Evolutionary conservation across 2,797 vertebrate species (phyloP).

Genomic region (Zenarchopterus dispar): DNA sequence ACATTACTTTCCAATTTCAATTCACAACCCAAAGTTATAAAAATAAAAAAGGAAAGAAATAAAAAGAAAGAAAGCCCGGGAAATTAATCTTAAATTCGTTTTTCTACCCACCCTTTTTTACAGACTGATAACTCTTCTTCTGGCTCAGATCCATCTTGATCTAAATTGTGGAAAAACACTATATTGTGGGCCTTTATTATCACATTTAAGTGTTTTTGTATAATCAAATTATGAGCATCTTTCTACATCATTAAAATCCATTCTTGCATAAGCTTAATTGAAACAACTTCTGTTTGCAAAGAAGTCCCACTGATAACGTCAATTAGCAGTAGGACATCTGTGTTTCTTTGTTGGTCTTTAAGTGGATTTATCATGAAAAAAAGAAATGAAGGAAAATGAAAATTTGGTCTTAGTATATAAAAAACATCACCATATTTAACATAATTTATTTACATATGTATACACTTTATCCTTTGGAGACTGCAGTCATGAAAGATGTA

Average conservation of each 20-base stretch:
- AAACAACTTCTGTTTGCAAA: background rate
- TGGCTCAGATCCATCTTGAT: slow-evolving; percentile 41
- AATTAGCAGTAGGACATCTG: slow-evolving; percentile 18
- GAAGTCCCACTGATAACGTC: background rate
- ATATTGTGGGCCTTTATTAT: background rate
- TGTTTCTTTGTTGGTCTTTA: slow-evolving; percentile 62
- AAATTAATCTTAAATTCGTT: slow-evolving; percentile 48
- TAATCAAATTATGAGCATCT: background rate
- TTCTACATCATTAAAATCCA: background rate
- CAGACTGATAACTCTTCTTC: slow-evolving; percentile 46
- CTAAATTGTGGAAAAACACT: slow-evolving; percentile 4
- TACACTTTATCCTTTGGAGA: background rate
- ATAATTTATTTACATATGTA: background rate
- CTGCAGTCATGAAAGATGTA: slow-evolving; percentile 21
- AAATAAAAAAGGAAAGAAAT: background rate
- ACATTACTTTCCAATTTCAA: too few species aligned
- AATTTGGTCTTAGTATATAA: background rate
- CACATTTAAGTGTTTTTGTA: background rate
- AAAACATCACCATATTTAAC: background rate
- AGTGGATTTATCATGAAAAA: slow-evolving; percentile 24
- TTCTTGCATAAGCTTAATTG: background rate
- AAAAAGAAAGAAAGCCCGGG: slow-evolving; percentile 9
- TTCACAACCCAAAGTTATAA: too few species aligned
- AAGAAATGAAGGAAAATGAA: background rate
- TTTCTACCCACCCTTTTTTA: slow-evolving; percentile 16